phyloP scores from a whole-genome alignment of 2,113 vertebrate genomes.

The Ptyas mucosa region DNA sequence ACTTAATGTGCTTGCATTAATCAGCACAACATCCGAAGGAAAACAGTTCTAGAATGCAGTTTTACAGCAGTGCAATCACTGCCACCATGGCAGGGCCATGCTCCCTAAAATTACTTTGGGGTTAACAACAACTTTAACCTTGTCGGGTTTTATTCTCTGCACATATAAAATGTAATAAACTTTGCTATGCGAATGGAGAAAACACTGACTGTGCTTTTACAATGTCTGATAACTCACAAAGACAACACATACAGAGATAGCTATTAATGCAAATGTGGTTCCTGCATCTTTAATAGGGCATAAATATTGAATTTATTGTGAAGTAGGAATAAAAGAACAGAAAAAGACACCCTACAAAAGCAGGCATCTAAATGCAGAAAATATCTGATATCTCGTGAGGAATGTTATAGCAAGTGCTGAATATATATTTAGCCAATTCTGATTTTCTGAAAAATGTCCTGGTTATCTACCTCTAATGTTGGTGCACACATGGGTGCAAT shows the following conservation, averaged over 20 bases:
- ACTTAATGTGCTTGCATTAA: neutral
- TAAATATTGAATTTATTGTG: neutral
- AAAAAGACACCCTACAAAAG: neutral
- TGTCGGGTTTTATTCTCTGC: neutral
- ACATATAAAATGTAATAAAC: neutral
- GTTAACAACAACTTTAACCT: neutral
- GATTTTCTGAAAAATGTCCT: neutral
- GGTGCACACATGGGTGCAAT: neutral
- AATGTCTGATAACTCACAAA: neutral
- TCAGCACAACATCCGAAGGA: rapidly evolving
- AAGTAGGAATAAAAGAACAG: neutral
- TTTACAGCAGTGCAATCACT: rapidly evolving
- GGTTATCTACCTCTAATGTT: neutral
- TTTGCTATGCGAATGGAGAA: neutral
- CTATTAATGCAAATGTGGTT: neutral
- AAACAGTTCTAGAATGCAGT: rapidly evolving
- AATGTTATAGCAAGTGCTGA: neutral
- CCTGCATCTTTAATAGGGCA: neutral
- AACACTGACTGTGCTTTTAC: neutral
- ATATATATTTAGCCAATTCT: neutral
- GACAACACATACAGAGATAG: neutral
- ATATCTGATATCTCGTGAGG: neutral
- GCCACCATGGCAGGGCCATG: neutral
- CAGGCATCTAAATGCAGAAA: neutral
- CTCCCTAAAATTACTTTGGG: neutral